These are phyloP conservation scores for Agelas oroides DNA, from an alignment of 37 sponge, comb jelly and placozoan genomes.

Conservation along the genomic window DNA sequence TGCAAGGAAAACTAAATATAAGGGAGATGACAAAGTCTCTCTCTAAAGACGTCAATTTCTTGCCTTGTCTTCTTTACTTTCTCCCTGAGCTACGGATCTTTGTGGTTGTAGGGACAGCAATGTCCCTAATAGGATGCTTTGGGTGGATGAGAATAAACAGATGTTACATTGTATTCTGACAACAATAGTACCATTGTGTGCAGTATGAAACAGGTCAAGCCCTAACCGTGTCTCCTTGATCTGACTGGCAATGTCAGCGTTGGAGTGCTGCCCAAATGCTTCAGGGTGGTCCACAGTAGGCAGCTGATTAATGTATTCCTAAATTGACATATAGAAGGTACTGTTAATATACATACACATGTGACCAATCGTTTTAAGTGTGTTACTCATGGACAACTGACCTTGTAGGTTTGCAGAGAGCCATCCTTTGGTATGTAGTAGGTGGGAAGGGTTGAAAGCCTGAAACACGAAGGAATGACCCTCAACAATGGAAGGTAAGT, in stretches of 20 bases:
- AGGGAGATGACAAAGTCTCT: too few species aligned
- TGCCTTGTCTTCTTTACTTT: conserved; percentile 96
- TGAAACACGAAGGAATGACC: conserved; percentile 12
- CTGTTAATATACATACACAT: neutral
- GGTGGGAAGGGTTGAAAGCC: conserved; percentile 81
- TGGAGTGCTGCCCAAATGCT: conserved; percentile 99
- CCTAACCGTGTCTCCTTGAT: conserved; percentile 95
- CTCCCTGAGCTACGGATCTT: conserved; percentile 88
- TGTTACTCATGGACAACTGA: neutral
- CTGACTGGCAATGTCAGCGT: conserved; percentile 99
- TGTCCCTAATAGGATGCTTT: conserved; percentile 91
- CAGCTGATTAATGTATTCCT: conserved; percentile 93
- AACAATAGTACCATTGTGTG: neutral
- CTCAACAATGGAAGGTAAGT: neutral
- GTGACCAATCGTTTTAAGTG: too few species aligned
- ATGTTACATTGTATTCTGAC: neutral
- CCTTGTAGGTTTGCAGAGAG: conserved; percentile 79
- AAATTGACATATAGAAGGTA: neutral
- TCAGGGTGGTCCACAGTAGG: conserved; percentile 97
- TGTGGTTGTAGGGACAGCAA: conserved; percentile 98
- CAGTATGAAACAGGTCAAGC: too few species aligned
- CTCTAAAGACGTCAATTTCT: neutral
- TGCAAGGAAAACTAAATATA: too few species aligned
- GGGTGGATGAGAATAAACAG: neutral
- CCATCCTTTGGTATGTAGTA: conserved; percentile 99